phyloP scores from a whole-genome alignment of 2,888 invertebrate species.

The Beris chalybata region DNA sequence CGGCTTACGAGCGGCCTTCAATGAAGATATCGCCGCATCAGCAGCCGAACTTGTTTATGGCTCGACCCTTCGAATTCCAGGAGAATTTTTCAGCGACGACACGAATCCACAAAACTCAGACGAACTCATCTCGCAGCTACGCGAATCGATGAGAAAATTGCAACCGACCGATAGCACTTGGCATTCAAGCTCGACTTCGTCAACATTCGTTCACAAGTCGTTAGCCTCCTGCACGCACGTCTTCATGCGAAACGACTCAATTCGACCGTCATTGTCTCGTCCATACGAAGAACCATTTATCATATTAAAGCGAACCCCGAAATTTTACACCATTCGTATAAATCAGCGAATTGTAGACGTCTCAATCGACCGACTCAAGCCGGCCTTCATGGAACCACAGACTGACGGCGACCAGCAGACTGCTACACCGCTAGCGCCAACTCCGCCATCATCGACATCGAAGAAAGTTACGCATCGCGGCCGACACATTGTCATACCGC shows the following conservation, averaged over 20 bases:
- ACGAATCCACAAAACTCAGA: background rate
- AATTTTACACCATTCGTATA: too few species aligned
- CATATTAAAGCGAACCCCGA: too few species aligned
- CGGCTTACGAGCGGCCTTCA: background rate
- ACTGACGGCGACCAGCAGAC: background rate
- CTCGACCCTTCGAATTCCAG: slow-evolving; percentile 3
- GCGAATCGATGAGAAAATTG: background rate
- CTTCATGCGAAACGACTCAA: background rate
- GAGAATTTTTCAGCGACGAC: slow-evolving; percentile 10
- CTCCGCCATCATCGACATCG: background rate
- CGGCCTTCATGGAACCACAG: background rate
- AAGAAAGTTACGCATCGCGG: too few species aligned
- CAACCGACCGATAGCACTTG: background rate
- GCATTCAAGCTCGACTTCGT: background rate
- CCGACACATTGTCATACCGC: too few species aligned
- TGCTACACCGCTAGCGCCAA: too few species aligned
- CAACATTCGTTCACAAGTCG: background rate
- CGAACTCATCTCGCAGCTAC: background rate
- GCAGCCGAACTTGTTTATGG: background rate
- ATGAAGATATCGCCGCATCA: slow-evolving; percentile 2
- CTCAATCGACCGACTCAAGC: too few species aligned
- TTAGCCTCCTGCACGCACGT: background rate
- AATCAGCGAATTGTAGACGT: too few species aligned
- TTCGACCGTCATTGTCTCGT: too few species aligned
- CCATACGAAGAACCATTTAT: too few species aligned